phyloP scores from a whole-genome alignment of 2,797 vertebrate species.

The Rhodeus uyekii region DNA sequence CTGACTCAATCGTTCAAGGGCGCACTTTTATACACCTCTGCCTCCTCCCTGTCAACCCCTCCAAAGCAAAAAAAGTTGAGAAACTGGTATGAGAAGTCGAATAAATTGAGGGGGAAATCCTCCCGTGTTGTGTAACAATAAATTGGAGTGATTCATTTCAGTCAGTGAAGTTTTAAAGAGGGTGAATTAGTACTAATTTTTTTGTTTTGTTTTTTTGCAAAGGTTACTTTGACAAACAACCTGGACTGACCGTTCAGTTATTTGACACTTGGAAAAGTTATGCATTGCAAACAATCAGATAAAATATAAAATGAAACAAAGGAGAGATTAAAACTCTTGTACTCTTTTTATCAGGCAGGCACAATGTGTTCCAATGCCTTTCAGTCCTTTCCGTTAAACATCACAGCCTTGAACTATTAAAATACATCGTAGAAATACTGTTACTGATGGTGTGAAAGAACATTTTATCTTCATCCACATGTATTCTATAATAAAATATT shows the following conservation, averaged over 20 bases:
- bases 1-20: neutral
- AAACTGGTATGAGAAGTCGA: neutral
- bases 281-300: no score
- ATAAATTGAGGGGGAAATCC: neutral
- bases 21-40: constrained; percentile 12
- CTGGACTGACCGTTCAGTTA: neutral
- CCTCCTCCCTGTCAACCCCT: constrained; percentile 7
- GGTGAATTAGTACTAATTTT: neutral
- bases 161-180: neutral
- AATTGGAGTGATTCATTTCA: neutral
- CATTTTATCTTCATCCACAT: neutral
- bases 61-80: neutral
- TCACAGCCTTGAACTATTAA: neutral
- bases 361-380: neutral
- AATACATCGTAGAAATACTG: neutral
- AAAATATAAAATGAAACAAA: neutral
- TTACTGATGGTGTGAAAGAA: neutral
- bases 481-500: neutral
- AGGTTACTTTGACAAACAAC: neutral
- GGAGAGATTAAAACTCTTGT: neutral
- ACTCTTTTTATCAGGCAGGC: neutral
- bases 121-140: neutral
- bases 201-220: neutral
- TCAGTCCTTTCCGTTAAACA: neutral
- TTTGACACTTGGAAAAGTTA: neutral